Evolutionary conservation across 2,888 invertebrate genomes (phyloP), one percentile per base, ranked within the genome.

Genomic region (Blera fallax): DNA sequence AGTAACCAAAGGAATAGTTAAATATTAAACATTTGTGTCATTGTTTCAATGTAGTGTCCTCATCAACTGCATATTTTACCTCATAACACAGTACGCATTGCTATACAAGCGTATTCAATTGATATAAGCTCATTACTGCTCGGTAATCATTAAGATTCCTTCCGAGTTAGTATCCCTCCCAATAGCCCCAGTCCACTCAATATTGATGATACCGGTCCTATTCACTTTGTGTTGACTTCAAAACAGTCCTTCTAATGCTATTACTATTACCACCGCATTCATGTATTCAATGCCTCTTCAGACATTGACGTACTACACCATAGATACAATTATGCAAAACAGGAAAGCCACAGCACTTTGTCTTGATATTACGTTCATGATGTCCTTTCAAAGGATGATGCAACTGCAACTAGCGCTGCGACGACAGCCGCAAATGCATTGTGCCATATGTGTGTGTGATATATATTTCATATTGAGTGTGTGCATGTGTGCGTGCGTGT

Each of bases 271-370:
- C 14, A 64, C 45, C 27, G 24, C 45, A 78, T 62, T 69, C 32
- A 72, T 83, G 77, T 67, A 72, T 83, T 74, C 73, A 84, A 69
- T 64, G 67, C 48, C 78, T 45, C 50, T 73, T 52, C 50, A 58
- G 50, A 58, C 79, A 74, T 72, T 80, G 84, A 67, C 76, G 77
- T 34, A 72, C 65, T 56, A 37, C 78, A 73, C 69, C 73, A 87
- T 87, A 82, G 82, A 87, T 73, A 73, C 87, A 77, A 87, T 81
- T 82, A 87, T 87, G 87, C 87, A 87, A 82, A 87, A 76, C 82
- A 87, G 62, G 50, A 78, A 81, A 82, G 43, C 87, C 87, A 87
- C 82, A 85, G 74, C 76, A 85, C 72, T 81, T 72, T 81, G 81
- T 81, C 72, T 85, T 72, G 21, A 77, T 72, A 72, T 81, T 81